Evolutionary conservation across 2,113 vertebrate species (phyloP).

Genomic region (Monopterus albus): DNA sequence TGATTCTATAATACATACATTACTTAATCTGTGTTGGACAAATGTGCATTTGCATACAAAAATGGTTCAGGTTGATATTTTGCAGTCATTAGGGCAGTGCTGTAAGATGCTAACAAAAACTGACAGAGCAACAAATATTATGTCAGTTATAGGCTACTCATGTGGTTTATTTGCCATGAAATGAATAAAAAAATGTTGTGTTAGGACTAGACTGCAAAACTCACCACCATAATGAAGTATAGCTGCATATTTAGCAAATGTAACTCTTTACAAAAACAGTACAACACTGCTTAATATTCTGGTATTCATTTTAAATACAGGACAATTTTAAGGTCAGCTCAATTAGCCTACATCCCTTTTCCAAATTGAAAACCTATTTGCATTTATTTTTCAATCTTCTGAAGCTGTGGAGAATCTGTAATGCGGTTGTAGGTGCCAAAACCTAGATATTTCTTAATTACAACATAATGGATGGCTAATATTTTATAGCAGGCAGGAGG

Average conservation of each 20-base stretch:
- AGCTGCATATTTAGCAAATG: slow-evolving; percentile 26
- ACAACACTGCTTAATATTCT: slow-evolving; percentile 17
- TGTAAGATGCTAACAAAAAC: slow-evolving; percentile 60
- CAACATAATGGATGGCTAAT: slow-evolving; percentile 77
- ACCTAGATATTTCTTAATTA: slow-evolving; percentile 76
- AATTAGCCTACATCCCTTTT: slow-evolving; percentile 52
- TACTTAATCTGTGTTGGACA: slow-evolving; percentile 55
- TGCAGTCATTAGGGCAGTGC: slow-evolving; percentile 36
- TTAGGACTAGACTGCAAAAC: slow-evolving; percentile 20
- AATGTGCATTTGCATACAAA: slow-evolving; percentile 70
- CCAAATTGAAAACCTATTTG: slow-evolving; percentile 61
- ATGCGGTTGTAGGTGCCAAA: slow-evolving; percentile 62
- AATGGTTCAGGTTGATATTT: slow-evolving; percentile 67
- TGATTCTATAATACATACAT: slow-evolving; percentile 40
- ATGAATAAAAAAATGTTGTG: slow-evolving; percentile 20
- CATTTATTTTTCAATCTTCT: slow-evolving; percentile 57
- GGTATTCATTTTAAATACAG: slow-evolving; percentile 49
- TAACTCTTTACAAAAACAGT: slow-evolving; percentile 10
- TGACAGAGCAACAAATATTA: slow-evolving; percentile 72
- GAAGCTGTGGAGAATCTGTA: slow-evolving; percentile 63
- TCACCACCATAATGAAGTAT: slow-evolving; percentile 15
- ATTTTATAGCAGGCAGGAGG: slow-evolving; percentile 63
- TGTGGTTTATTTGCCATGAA: slow-evolving; percentile 61
- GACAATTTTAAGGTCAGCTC: slow-evolving; percentile 62
- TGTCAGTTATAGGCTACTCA: slow-evolving; percentile 57